Evolutionary conservation across 2,797 vertebrate genomes (phyloP).

Genomic region (Pangasius mekongensis): DNA sequence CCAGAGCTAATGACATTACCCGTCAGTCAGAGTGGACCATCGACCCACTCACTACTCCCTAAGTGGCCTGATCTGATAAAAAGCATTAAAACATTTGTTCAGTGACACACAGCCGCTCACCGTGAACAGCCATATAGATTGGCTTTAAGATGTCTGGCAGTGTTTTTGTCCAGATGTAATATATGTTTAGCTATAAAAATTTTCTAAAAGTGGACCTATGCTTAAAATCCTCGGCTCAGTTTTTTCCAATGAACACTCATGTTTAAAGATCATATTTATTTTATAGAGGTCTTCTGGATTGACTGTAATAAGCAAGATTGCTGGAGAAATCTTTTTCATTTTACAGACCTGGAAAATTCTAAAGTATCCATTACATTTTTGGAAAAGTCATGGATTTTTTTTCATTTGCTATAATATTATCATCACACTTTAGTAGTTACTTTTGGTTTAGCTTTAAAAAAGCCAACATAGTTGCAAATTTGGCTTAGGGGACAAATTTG

Average conservation of each 20-base stretch:
- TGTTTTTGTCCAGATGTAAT: not conserved
- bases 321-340: not conserved
- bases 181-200: not conserved
- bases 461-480: not conserved
- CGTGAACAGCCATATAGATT: conserved; percentile 50
- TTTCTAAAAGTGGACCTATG: not conserved
- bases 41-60: conserved; percentile 72
- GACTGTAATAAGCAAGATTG: not conserved
- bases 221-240: not conserved
- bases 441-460: not conserved
- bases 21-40: conserved; percentile 73
- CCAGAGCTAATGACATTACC: conserved; percentile 76
- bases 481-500: not conserved
- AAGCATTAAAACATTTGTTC: conserved; percentile 82
- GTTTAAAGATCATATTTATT: not conserved
- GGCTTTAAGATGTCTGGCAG: conserved; percentile 4
- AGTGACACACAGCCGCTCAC: conserved; percentile 72
- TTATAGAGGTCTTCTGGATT: not conserved
- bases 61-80: conserved; percentile 78
- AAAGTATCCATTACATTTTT: not conserved
- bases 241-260: not conserved
- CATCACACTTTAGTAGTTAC: not conserved
- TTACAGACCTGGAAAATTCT: not conserved
- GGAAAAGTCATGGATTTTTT: not conserved
- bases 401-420: not conserved